A percentile compares a stretch with the other conserved stretches of the same genome.
Conservation (phyloP, 2,797 vertebrate species). For the Cephalopachus bancanus region DNA sequence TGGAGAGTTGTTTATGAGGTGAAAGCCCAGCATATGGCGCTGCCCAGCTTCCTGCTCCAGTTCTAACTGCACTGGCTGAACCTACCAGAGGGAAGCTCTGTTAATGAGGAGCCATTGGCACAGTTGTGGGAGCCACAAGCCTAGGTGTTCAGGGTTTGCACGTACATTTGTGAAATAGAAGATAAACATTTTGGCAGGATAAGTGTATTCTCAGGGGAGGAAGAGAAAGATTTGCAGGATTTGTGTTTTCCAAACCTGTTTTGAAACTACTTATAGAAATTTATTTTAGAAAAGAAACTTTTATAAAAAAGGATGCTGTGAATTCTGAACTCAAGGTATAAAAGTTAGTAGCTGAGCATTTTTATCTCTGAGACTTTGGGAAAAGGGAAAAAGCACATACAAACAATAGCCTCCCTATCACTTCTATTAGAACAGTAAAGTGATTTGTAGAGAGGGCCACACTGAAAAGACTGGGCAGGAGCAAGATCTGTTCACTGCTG, state of each 20-base stretch:
- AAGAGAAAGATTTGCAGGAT: background rate
- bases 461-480: background rate
- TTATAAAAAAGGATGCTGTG: background rate
- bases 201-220: background rate
- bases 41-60: conserved; percentile 58
- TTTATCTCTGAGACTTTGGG: background rate
- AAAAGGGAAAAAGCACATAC: background rate
- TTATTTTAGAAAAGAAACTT: background rate
- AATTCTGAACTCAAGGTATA: background rate
- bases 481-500: background rate
- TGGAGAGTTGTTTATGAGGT: conserved; percentile 68
- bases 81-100: conserved; percentile 49
- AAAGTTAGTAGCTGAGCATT: background rate
- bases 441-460: background rate
- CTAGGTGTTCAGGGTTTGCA: background rate
- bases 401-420: background rate
- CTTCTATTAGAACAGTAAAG: background rate
- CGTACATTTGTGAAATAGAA: conserved; percentile 21
- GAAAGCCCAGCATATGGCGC: conserved; percentile 71
- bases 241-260: conserved; percentile 21
- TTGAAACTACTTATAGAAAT: background rate
- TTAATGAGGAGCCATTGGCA: conserved; percentile 73
- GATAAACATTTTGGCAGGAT: conserved; percentile 50
- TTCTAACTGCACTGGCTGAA: conserved; percentile 65
- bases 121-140: conserved; percentile 23